Evolutionary conservation across 2,113 vertebrate species (phyloP).

Genomic region (Charadrius vociferus): DNA sequence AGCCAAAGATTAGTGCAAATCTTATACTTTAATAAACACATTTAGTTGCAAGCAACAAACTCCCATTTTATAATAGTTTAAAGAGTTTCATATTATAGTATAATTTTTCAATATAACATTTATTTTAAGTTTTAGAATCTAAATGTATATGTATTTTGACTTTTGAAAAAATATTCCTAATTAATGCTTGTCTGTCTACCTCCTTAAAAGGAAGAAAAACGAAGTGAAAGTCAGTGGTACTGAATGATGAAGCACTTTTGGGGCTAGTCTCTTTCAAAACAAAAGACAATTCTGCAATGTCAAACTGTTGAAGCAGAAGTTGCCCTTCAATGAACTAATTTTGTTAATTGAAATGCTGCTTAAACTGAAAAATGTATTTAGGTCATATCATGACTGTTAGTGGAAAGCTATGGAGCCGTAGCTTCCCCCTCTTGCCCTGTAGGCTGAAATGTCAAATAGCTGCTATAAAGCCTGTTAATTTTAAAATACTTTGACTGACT

Average conservation of each 20-base stretch:
- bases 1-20: neutral
- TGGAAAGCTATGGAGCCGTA: neutral
- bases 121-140: neutral
- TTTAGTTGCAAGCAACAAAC: neutral
- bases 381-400: neutral
- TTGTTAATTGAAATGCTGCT: neutral
- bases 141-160: neutral
- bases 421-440: neutral
- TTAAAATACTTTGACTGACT: neutral
- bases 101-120: neutral
- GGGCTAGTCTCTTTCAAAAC: neutral
- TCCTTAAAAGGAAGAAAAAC: neutral
- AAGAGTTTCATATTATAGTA: neutral
- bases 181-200: neutral
- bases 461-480: neutral
- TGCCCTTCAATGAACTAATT: neutral
- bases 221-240: neutral
- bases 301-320: neutral
- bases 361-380: neutral
- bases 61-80: neutral
- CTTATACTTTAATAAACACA: neutral
- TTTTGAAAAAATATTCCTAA: neutral
- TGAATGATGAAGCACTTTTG: neutral
- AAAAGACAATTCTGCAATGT: neutral
- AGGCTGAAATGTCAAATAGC: neutral